phyloP scores from a whole-genome alignment of 2,888 invertebrate species.

The Orthonevra nobilis region DNA sequence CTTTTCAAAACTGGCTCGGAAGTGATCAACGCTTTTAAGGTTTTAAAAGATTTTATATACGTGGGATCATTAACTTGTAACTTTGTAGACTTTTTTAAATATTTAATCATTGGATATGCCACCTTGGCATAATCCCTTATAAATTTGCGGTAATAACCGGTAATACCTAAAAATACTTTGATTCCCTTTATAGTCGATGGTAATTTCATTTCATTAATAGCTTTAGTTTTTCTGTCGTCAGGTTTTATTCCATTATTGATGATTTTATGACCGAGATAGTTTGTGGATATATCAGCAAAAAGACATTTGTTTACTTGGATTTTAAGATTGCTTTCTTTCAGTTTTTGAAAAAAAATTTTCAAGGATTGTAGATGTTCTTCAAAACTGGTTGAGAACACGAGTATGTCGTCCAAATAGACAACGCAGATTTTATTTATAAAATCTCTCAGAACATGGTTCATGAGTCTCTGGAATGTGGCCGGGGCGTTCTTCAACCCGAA shows the following conservation, averaged over 20 bases:
- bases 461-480: not conserved
- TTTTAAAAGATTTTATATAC: too few species aligned
- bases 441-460: not conserved
- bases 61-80: not conserved
- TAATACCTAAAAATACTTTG: too few species aligned
- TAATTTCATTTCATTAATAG: too few species aligned
- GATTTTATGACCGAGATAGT: too few species aligned
- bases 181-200: too few species aligned
- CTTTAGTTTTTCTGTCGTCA: too few species aligned
- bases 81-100: not conserved
- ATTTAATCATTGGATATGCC: not conserved
- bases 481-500: slow-evolving; percentile 7
- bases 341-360: not conserved
- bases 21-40: too few species aligned
- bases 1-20: too few species aligned
- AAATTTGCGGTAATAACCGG: slow-evolving; percentile 3
- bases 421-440: not conserved
- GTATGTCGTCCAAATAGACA: not conserved
- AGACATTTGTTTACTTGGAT: not conserved
- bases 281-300: too few species aligned
- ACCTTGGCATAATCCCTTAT: not conserved
- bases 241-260: too few species aligned
- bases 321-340: not conserved
- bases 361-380: not conserved
- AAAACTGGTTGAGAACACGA: too few species aligned